phyloP scores from a whole-genome alignment of 1,140 invertebrate genomes.

The Vollenhovia emeryi region DNA sequence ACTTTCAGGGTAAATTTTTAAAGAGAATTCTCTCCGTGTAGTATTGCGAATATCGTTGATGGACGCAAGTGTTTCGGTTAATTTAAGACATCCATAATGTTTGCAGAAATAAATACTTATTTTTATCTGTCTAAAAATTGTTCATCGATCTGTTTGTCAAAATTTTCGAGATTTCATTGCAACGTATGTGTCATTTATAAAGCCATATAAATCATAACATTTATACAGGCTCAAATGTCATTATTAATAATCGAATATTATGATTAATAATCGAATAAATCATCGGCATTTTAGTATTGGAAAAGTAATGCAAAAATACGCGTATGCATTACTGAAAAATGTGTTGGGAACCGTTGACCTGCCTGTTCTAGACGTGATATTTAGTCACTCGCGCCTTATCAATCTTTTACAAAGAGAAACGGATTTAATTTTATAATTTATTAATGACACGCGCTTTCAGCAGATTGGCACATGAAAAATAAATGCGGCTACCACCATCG shows the following conservation, averaged over 20 bases:
- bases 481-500: neutral
- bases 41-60: no score
- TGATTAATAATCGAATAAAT: constrained; percentile 18
- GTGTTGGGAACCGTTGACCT: neutral
- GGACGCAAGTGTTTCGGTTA: neutral
- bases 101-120: neutral
- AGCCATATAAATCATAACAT: neutral
- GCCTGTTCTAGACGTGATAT: neutral
- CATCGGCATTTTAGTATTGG: neutral
- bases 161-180: neutral
- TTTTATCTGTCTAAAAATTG: neutral
- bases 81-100: neutral
- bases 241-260: neutral
- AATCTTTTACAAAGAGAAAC: constrained; percentile 27
- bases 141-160: neutral
- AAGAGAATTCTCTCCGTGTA: no score
- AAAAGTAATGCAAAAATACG: neutral
- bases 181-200: neutral
- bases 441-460: neutral
- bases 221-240: neutral
- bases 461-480: constrained; percentile 4
- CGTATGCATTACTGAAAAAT: neutral
- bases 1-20: no score
- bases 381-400: neutral
- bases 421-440: constrained; percentile 22